A percentile compares a stretch with the other conserved stretches of the same genome.
Conservation (phyloP, 2,888 invertebrate genomes). For the Andrena marginata region DNA sequence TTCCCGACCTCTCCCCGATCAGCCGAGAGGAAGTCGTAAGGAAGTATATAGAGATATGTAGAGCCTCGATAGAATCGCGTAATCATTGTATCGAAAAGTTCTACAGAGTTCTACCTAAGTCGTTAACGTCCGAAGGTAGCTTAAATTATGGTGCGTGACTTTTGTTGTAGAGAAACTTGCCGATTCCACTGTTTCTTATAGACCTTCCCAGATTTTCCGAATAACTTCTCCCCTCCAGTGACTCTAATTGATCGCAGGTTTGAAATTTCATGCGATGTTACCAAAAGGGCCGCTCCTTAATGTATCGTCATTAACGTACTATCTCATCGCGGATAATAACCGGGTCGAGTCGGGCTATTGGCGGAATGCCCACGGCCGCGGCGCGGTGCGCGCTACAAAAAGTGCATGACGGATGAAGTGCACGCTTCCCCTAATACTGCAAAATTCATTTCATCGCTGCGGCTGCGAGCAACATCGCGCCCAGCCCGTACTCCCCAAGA, state of each 20-base stretch:
- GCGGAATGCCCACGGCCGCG: constrained; percentile 48
- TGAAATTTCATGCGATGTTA: background rate
- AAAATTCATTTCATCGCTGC: constrained; percentile 65
- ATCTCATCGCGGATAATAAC: constrained; percentile 49
- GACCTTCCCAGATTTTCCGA: background rate
- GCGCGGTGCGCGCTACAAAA: constrained; percentile 45
- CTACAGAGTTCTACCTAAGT: too few species aligned
- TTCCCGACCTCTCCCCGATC: background rate
- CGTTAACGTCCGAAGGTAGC: too few species aligned
- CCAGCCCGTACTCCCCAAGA: constrained; percentile 29
- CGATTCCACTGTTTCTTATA: background rate
- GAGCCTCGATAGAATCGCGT: too few species aligned
- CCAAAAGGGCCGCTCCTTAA: background rate
- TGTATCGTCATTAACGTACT: constrained; percentile 31
- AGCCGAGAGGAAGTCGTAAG: too few species aligned
- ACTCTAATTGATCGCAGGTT: constrained; percentile 1
- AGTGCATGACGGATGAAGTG: constrained; percentile 64
- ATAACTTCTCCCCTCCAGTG: background rate
- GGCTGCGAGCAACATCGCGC: constrained; percentile 37
- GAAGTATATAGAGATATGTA: too few species aligned
- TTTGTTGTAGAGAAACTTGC: too few species aligned
- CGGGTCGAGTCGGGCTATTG: constrained; percentile 50
- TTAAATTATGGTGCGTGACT: too few species aligned
- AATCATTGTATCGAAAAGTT: too few species aligned
- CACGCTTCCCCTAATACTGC: constrained; percentile 50